Evolutionary conservation across 2,113 vertebrate genomes (phyloP), one percentile per base, ranked within the genome.

Genomic region (Coregonus clupeaformis): DNA sequence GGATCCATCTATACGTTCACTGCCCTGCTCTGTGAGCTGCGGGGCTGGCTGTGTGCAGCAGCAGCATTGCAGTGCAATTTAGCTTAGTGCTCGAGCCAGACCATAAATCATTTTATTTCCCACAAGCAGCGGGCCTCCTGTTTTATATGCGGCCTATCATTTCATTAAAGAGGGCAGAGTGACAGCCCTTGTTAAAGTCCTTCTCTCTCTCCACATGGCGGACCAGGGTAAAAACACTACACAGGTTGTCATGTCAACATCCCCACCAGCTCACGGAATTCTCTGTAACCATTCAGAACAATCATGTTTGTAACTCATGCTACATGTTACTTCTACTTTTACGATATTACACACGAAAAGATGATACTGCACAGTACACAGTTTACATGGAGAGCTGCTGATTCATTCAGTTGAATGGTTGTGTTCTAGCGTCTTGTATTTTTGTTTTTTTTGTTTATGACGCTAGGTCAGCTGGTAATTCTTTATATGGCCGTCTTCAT

Each of bases 91-190:
- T 90, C 81, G 80, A 84, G 88, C 88, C 82, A 79, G 80, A 78
- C 86, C 87, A 90, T 94, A 92, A 94, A 91, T 93, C 92, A 91
- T 90, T 92, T 86, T 84, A 87, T 90, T 91, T 86, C 89, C 90
- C 87, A 90, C 88, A 89, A 91, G 87, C 84, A 87, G 70, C 22
- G 81, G 77, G 83, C 89, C 85, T 0, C 49, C 86, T 83, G 87
- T 86, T 89, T 85, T 86, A 88, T 89, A 89, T 89, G 89, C 91
- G 86, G 90, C 80, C 87, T 86, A 87, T 93, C 90, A 94, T 92
- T 92, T 93, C 90, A 93, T 94, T 93, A 93, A 92, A 89, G 84
- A 81, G 87, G 86, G 82, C 84, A 90, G 88, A 90, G 87, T 91
- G 91, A 91, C 91, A 90, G 84, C 25, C 81, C 83, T 92, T 71